Evolutionary conservation across 1,140 invertebrate species (phyloP), one percentile per base, ranked within the genome.

Genomic region (Penaeus chinensis): DNA sequence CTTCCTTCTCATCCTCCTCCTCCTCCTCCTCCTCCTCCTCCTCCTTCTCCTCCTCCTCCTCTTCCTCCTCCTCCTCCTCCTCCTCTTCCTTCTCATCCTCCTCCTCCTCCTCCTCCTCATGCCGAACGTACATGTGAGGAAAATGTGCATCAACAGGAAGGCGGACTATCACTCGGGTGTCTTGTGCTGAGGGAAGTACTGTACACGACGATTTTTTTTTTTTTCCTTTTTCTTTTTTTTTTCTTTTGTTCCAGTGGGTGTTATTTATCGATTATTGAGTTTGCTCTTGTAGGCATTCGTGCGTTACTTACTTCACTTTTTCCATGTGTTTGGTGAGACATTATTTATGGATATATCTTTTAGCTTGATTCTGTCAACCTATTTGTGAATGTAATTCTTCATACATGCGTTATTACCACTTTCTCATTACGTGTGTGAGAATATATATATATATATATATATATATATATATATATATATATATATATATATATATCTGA

Each of bases 21-120:
- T 77, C 71, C 63, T 76, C 82, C 74, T 78, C n/a, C n/a, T 82
- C 83, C 27, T 27, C 27, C 83, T 20, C 83, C 69, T 78, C 74
- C 74, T 79, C 77, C 27, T 79, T 7, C 7, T 79, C 77, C 77
- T 83, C 37, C 27, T 78, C 83, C 66, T 82, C 77, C 74, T 82
- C 83, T 37, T 85, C 63, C 74, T 85, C 83, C 78, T 85, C 37
- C 69, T 66, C 10, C 65, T 27, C 54, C 42, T 66, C 27, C 77
- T 27, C 27, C 7, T 27, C 27, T 7, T 27, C 78, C 11, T 22
- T n/a, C 83, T 42, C 27, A 32, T 84, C 47, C 19, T 27, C 66
- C 76, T 54, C 66, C n/a, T 84, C 78, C 32, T 65, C 54, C 76
- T 42, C 37, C 7, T 42, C 7, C 37, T 42, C 37, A 42, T 42